Percentiles rank a stretch among this genome's conserved stretches.
Conservation (phyloP, 2,113 vertebrate species). For the Octodon degus region DNA sequence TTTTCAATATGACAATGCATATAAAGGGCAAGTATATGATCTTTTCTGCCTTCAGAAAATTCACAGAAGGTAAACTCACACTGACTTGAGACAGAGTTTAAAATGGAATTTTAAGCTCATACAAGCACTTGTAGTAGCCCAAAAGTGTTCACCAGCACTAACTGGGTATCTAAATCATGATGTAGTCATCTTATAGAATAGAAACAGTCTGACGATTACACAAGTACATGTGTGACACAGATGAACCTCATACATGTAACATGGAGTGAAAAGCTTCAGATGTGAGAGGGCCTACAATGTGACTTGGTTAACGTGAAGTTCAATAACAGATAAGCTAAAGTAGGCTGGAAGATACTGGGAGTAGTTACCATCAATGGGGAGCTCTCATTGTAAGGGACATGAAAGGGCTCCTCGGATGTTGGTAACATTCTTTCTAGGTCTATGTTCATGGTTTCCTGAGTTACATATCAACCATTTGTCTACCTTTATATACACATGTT, state of each 20-base stretch:
- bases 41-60: background rate
- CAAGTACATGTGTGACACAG: fast-evolving
- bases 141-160: background rate
- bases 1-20: background rate
- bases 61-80: background rate
- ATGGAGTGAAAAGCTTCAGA: background rate
- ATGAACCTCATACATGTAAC: background rate
- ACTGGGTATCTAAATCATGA: background rate
- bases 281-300: fast-evolving
- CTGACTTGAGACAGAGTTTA: background rate
- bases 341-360: background rate
- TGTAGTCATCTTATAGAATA: too few relatives aligned
- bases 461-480: background rate
- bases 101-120: background rate
- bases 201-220: background rate
- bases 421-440: background rate
- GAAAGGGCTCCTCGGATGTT: background rate
- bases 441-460: background rate
- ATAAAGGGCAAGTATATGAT: background rate
- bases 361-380: fast-evolving
- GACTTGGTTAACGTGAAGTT: background rate
- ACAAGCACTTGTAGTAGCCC: background rate
- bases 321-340: background rate
- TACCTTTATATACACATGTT: background rate
- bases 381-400: background rate